Conservation (phyloP, 1,140 invertebrate species). For the Stenopsyche tienmushanensis region DNA sequence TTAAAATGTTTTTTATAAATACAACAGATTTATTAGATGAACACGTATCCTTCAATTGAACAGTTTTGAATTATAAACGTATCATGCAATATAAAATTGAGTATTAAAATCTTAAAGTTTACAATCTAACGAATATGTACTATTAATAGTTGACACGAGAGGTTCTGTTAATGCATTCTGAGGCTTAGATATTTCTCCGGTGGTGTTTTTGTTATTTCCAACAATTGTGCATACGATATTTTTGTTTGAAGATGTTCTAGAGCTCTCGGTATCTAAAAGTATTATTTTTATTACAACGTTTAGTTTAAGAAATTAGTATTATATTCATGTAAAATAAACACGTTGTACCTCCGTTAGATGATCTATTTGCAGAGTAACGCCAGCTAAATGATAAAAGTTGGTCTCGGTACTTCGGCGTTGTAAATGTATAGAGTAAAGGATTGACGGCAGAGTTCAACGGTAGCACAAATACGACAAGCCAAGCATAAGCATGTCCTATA, state of each 20-base stretch:
- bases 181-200: background rate
- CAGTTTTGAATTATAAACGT: no score
- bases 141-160: background rate
- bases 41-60: no score
- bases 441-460: slow-evolving; percentile 80
- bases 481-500: slow-evolving; percentile 68
- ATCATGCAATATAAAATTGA: no score
- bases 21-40: no score
- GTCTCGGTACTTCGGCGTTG: slow-evolving; percentile 67
- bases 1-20: no score
- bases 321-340: background rate
- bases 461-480: slow-evolving; percentile 75
- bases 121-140: background rate
- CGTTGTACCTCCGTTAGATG: slow-evolving; percentile 32
- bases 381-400: slow-evolving; percentile 45
- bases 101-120: no score
- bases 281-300: no score
- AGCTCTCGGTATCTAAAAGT: slow-evolving; percentile 39
- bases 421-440: slow-evolving; percentile 78
- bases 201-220: slow-evolving; percentile 3
- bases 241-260: slow-evolving; percentile 39
- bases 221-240: slow-evolving; percentile 33
- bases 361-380: slow-evolving; percentile 34
- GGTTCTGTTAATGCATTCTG: background rate
- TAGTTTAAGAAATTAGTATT: background rate